Base-by-base conservation (phyloP, 2,797 vertebrate genomes). In the Micrastur ruficollis region DNA sequence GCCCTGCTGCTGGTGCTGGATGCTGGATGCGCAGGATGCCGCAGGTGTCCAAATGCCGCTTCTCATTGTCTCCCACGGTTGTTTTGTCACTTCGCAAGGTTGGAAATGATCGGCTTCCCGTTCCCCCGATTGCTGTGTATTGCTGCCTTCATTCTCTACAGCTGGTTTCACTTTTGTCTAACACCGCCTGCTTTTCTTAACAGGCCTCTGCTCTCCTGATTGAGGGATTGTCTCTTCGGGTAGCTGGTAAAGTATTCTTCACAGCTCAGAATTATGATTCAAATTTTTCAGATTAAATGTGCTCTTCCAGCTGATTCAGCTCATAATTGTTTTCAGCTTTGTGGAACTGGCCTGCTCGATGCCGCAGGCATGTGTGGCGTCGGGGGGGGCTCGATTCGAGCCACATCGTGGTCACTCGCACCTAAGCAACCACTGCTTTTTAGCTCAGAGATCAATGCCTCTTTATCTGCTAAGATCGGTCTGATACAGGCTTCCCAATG, bases 161-260 rank as follows among this genome's bases (percentile, higher is more conserved):
- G 96, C 96, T 95, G 92, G n/a, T 72, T 75, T 76, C 90, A 90
- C 90, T 96, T 96, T 96, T 97, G 93, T 96, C 83, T 97, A 50
- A 92, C 1, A 21, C 87, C 20, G 6, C 61, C 75, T 7, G 82
- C 95, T 96, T 89, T 93, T 80, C 96, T 95, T 88, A 94, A 42
- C 92, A 81, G 94, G 88, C 83, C 94, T 53, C 92, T 84, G 90
- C 93, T 95, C 93, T 94, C 93, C 93, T 96, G 95, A 97, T 97
- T 97, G 95, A 96, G 93, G 95, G 83, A 96, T 96, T 96, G 95
- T 96, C 95, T 96, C 92, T 86, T 93, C 0, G 82, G 90, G 83
- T 93, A 89, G 95, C 82, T 89, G 68, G 68, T 58, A 72, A 87
- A 94, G 92, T 70, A 94, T 96, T 96, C 92, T 96, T 93, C 83